Evolutionary conservation across 2,888 invertebrate genomes (phyloP).

Genomic region (Carterocephalus palaemon): DNA sequence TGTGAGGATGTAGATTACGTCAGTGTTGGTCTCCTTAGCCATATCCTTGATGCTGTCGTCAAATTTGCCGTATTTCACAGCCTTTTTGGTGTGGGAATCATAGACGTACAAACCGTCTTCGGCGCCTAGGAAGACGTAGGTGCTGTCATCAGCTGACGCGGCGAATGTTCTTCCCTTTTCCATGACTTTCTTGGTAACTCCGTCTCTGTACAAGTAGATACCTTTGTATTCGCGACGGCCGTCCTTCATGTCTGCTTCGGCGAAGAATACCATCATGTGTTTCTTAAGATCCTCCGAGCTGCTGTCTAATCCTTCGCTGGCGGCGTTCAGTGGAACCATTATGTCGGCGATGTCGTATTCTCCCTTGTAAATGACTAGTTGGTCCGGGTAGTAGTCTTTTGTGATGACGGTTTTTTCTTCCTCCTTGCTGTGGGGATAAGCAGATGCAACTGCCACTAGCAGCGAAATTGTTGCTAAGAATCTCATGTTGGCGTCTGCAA

Average conservation of each 20-base stretch:
- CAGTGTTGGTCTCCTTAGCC: slow-evolving; percentile 32
- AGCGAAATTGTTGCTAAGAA: neutral
- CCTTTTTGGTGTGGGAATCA: slow-evolving; percentile 21
- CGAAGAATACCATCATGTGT: slow-evolving; percentile 37
- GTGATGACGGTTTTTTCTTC: slow-evolving; percentile 33
- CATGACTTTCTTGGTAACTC: slow-evolving; percentile 29
- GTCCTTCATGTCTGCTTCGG: slow-evolving; percentile 38
- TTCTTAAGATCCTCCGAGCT: slow-evolving; percentile 29
- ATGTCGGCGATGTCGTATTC: slow-evolving; percentile 44
- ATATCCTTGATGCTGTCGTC: slow-evolving; percentile 36
- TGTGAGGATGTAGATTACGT: slow-evolving; percentile 50
- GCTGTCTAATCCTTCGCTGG: slow-evolving; percentile 42
- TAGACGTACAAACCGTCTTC: slow-evolving; percentile 33
- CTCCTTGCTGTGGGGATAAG: slow-evolving; percentile 21
- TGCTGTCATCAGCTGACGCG: slow-evolving; percentile 26
- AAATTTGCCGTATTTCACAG: slow-evolving; percentile 36
- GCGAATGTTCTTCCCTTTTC: slow-evolving; percentile 31
- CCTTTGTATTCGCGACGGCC: slow-evolving; percentile 35
- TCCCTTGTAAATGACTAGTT: slow-evolving; percentile 36
- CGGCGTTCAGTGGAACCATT: slow-evolving; percentile 40
- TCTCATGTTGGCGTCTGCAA: slow-evolving; percentile 2
- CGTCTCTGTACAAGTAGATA: slow-evolving; percentile 28
- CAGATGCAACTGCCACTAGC: neutral
- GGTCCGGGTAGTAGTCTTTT: slow-evolving; percentile 37
- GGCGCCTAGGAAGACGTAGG: slow-evolving; percentile 29